Evolutionary conservation across 2,797 vertebrate species (phyloP), one percentile per base, ranked within the genome.

Genomic region (Myripristis murdjan): DNA sequence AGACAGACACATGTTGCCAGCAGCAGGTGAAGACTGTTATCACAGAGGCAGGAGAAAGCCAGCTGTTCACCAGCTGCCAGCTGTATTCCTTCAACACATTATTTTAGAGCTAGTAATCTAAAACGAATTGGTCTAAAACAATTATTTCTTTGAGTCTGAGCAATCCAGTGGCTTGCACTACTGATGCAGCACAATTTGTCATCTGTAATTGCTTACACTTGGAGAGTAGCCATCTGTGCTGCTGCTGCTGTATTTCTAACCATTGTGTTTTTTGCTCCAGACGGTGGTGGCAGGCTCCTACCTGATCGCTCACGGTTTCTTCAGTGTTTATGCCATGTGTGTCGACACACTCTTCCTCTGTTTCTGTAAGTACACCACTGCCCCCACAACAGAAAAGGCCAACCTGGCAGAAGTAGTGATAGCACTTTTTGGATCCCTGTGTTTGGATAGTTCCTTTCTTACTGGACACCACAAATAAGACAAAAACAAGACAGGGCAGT

Each of bases 311-410:
- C 95, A 98, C 0, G 95, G 95, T 8, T 98, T 97, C 93, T 98
- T 98, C 95, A 97, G 95, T 3, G 95, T 98, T 92, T 98, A 97
- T 86, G 93, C 95, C 92, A 97, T 96, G 93, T 98, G 97, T 88
- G 95, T 98, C 0, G 96, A 98, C 87, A 98, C 97, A 0, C 94
- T 98, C 75, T 97, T 98, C 89, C 94, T 98, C 87, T 98, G 97
- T 88, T 97, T 97, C 88, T 98, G 97, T 97, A 88, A 97, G 97
- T 97, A 90, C 48, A 53, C 26, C 3, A 2, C 31, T 14, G 5
- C 35, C 18, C 5, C 58, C 2, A 43, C 22, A 1, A 43, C 41
- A 43, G 43, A 43, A 4, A 43, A 43, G 41, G 14, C 41, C 15
- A 4, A 15, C 41, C 14, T 43, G 5, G 41, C 16, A 5, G 41